Evolutionary conservation across 2,888 invertebrate genomes (phyloP), one percentile per base, ranked within the genome.

Genomic region (Drosophila colorata): DNA sequence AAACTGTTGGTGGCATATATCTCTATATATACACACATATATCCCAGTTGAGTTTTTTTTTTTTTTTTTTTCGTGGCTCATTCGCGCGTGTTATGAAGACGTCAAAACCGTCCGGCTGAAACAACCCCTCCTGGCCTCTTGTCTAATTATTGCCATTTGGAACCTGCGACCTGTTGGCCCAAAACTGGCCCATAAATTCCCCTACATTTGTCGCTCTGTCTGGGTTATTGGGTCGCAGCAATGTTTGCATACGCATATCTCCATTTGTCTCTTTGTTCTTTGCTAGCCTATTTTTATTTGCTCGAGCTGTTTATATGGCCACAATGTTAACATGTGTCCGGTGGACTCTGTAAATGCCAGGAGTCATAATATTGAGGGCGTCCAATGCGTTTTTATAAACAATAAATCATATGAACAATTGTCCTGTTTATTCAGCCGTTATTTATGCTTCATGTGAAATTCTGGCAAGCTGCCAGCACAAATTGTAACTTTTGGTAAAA

Each of bases 51-150:
- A 20, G 55, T 65, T 57, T 41, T 9, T 41, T 25, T 61, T 58
- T 52, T 65, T 51, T 31, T 11, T 14, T 13, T 46, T 20, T 47
- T 55, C 47, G 18, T 64, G 61, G 46, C 56, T 59, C 80, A 67
- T 69, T 75, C 73, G 80, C 88, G 85, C 81, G 83, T 87, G 89
- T 82, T 86, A 88, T 88, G 79, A 84, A 88, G 86, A 80, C 86
- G 75, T 85, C 82, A 80, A 63, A 55, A 55, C 11, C 33, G 56
- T 64, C 59, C 71, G 70, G 70, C 65, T 16, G 37, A 16, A 80
- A 60, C 72, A 47, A 69, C 43, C 58, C 68, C 56, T n/a, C 16
- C n/a, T n/a, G 8, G 11, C 7, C 18, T n/a, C 31, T 9, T 9
- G 28, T 28, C 47, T 52, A 64, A 56, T 69, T 48, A 64, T 56